Base-by-base conservation (phyloP, 1,140 invertebrate genomes). In the Acarapis woodi region DNA sequence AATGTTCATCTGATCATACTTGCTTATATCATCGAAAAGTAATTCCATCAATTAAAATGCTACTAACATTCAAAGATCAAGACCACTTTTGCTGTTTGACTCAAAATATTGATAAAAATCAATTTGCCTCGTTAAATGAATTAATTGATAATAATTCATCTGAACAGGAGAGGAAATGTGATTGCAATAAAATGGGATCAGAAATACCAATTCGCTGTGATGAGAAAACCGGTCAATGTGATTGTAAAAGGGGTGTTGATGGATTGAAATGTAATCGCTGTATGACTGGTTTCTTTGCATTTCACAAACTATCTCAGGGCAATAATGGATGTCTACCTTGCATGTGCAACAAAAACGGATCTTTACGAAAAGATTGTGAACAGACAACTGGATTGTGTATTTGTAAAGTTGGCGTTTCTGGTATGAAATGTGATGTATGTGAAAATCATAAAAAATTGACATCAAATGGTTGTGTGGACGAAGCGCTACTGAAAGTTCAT, bases 231-330 rank as follows among this genome's bases (percentile, higher is more conserved):
- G 34, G 34, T 5, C 12, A 35, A 25, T 35, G 34, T 25, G 34
- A 24, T 35, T 35, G 34, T 14, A 35, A 18, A 6, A n/a, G n/a
- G n/a, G 79, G 78, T 5, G 79, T 87, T 6, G 77, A 77, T 10
- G 80, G 80, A 9, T 55, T 67, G 10, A 71, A 76, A 50, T 93
- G 83, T 58, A 73, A 88, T 52, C 62, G 75, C 32, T 90, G 80
- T 54, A 70, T 78, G 55, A 46, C 52, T 3, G 54, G 76, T 18
- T 82, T 70, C 51, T 83, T 79, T 79, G 80, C 79, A 4, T 56
- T 90, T 40, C 72, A 74, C 21, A 68, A 72, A 51, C 79, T 82
- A 46, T 69, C 67, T 25, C 64, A 70, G 16, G 77, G 75, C 26
- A 70, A 71, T 52, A 64, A 65, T 44, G 79, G 80, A 42, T 88